phyloP scores from a whole-genome alignment of 2,888 invertebrate species.

The Homarus gammarus region DNA sequence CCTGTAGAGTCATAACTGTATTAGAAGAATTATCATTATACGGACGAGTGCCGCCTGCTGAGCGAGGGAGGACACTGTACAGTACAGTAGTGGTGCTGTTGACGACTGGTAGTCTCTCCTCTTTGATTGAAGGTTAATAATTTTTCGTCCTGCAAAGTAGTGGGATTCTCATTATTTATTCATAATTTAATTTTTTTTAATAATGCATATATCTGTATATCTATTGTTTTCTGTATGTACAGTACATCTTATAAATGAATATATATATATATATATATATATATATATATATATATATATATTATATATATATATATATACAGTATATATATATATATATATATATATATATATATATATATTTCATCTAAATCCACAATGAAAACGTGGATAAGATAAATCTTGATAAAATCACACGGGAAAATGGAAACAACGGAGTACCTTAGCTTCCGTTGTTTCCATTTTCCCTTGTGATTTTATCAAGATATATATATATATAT shows the following conservation, averaged over 20 bases:
- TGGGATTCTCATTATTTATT: neutral
- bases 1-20: too few relatives aligned
- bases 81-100: too few relatives aligned
- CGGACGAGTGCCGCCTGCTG: too few relatives aligned
- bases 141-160: neutral
- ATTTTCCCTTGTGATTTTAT: too few relatives aligned
- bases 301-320: constrained; percentile 4
- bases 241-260: neutral
- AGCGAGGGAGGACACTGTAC: too few relatives aligned
- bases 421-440: too few relatives aligned
- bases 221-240: neutral
- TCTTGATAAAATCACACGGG: too few relatives aligned
- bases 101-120: too few relatives aligned
- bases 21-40: too few relatives aligned
- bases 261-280: neutral
- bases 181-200: neutral
- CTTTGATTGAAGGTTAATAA: too few relatives aligned
- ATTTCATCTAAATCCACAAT: constrained; percentile 5
- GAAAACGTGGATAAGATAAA: too few relatives aligned
- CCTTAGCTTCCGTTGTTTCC: too few relatives aligned
- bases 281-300: constrained; percentile 10
- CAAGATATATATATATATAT: neutral
- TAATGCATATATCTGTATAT: constrained; percentile 6
- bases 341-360: constrained; percentile 14
- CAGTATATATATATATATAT: neutral